Evolutionary conservation across 2,113 vertebrate genomes (phyloP).

Genomic region (Leptodactylus fuscus): DNA sequence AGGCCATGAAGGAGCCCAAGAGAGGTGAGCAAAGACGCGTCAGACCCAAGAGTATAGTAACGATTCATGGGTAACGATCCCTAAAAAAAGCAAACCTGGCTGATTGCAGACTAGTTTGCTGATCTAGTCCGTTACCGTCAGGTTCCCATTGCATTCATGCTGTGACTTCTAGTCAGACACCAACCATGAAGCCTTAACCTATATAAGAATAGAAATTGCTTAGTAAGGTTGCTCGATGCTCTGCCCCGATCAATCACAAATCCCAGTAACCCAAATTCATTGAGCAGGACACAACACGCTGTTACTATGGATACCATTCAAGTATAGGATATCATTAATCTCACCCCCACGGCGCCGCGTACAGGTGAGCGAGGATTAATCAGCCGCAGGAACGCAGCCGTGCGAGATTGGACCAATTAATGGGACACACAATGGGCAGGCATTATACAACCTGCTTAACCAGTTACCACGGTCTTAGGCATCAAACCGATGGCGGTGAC

Average conservation of each 20-base stretch:
- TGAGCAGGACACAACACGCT: not conserved
- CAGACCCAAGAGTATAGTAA: too few relatives aligned
- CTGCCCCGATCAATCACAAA: conserved; percentile 5
- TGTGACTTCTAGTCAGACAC: not conserved
- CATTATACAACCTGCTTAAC: not conserved
- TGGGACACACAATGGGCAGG: not conserved
- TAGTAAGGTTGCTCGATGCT: conserved; percentile 20
- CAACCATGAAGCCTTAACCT: not conserved
- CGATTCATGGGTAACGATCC: too few relatives aligned
- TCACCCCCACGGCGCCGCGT: not conserved
- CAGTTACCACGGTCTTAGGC: too few relatives aligned
- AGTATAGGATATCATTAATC: conserved; percentile 38
- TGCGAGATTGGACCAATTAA: not conserved
- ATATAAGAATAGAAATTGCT: conserved; percentile 11
- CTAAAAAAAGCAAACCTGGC: too few relatives aligned
- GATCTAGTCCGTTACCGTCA: too few relatives aligned
- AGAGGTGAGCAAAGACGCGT: too few relatives aligned
- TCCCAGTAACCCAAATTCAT: conserved; percentile 27
- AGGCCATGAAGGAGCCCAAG: too few relatives aligned
- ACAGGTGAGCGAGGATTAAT: conserved; percentile 21
- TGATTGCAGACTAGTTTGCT: too few relatives aligned
- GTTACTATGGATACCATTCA: conserved; percentile 45
- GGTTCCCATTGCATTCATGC: too few relatives aligned
- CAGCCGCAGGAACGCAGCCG: not conserved
- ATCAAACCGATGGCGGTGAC: too few relatives aligned